Percentiles rank a stretch among this genome's conserved stretches.
phyloP scores from a whole-genome alignment of 2,797 vertebrate genomes.

The Nyctibius grandis region DNA sequence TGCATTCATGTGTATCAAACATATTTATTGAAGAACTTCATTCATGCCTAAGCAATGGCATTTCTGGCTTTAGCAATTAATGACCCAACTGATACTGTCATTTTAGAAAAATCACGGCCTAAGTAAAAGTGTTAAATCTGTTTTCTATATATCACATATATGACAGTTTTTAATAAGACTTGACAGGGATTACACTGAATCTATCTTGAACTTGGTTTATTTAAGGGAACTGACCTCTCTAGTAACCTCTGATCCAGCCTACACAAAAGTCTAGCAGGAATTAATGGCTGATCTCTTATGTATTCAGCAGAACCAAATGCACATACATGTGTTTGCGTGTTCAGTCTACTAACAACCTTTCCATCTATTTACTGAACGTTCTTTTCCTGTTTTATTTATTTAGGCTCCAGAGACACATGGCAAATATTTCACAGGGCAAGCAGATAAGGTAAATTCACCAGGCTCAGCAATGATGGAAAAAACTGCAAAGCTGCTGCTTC shows the following conservation, averaged over 20 bases:
- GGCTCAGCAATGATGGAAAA: slow-evolving; percentile 20
- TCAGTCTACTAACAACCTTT: background rate
- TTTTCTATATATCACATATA: background rate
- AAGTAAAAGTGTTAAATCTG: background rate
- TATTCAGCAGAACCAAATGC: background rate
- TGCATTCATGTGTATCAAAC: background rate
- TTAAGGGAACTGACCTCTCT: background rate
- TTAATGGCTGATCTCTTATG: background rate
- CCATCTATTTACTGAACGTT: slow-evolving; percentile 6
- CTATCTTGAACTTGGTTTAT: background rate
- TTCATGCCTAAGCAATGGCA: background rate
- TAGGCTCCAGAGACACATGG: slow-evolving; percentile 2
- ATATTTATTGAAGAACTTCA: background rate
- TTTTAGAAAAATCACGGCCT: background rate
- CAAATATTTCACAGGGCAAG: slow-evolving; percentile 25
- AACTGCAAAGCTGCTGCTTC: slow-evolving; percentile 4
- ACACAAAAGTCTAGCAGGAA: background rate
- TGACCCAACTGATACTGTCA: background rate
- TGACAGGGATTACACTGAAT: background rate
- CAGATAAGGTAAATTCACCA: slow-evolving; percentile 8
- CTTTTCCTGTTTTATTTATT: slow-evolving; percentile 49
- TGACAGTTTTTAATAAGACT: background rate
- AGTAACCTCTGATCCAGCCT: background rate
- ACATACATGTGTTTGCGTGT: background rate
- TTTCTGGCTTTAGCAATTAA: background rate